Conservation (phyloP, 2,888 invertebrate species). For the Rotaria magnacalcarata region DNA sequence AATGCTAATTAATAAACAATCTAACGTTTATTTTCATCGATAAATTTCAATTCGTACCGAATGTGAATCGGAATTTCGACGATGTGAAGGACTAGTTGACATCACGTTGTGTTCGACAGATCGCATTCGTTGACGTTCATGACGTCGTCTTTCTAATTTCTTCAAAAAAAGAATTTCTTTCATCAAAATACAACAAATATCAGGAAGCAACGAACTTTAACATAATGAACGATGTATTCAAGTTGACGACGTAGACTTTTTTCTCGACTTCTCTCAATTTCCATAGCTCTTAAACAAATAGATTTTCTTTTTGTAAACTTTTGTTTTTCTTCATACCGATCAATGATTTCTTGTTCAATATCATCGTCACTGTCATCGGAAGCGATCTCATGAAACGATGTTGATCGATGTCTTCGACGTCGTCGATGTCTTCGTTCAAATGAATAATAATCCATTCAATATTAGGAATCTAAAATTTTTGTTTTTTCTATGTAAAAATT, state of each 20-base stretch:
- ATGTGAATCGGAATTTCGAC: background rate
- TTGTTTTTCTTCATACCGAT: background rate
- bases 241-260: background rate
- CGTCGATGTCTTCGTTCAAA: background rate
- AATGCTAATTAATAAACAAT: background rate
- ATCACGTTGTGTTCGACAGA: background rate
- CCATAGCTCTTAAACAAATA: background rate
- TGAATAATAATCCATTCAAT: background rate
- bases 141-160: slow-evolving; percentile 8
- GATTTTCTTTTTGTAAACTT: background rate
- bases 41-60: background rate
- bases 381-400: background rate
- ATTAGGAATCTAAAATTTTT: background rate
- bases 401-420: background rate
- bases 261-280: background rate
- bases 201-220: background rate
- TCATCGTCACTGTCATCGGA: background rate
- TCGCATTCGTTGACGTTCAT: background rate
- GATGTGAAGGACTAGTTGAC: background rate
- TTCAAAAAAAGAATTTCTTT: background rate
- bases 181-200: background rate
- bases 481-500: background rate
- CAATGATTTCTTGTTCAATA: background rate
- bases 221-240: background rate
- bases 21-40: too few species aligned